Evolutionary conservation across 2,888 invertebrate genomes (phyloP).

Genomic region (Ashinkailepas kermadecensis): DNA sequence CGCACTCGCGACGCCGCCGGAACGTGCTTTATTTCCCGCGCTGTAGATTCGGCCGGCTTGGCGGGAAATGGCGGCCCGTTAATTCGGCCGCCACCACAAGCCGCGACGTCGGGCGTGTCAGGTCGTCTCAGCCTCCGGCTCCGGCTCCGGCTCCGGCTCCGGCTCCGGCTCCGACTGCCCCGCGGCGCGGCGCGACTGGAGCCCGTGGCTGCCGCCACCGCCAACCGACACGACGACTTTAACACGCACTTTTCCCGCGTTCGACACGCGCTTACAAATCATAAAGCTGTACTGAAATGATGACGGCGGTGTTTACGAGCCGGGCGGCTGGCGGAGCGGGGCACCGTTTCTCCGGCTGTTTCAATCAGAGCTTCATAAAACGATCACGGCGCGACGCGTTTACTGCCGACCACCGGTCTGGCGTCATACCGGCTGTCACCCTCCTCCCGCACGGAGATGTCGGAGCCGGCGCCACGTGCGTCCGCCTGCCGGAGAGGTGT

Average conservation of each 20-base stretch:
- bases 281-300: neutral
- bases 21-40: neutral
- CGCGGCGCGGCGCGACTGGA: neutral
- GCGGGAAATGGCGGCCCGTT: neutral
- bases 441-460: too few species aligned
- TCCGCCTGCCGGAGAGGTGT: too few species aligned
- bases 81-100: neutral
- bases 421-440: too few species aligned
- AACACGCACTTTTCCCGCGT: neutral
- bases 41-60: neutral
- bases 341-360: slow-evolving; percentile 12
- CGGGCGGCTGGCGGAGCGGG: neutral
- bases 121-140: too few species aligned
- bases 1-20: neutral
- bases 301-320: neutral
- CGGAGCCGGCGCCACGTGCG: too few species aligned
- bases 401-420: neutral
- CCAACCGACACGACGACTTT: neutral
- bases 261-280: neutral
- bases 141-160: neutral
- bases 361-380: slow-evolving; percentile 17
- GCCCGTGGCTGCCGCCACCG: neutral
- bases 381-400: neutral
- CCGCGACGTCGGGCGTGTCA: too few species aligned
- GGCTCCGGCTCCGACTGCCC: neutral